These are phyloP conservation scores for Entomobrya multifasciata DNA, from an alignment of 2,888 invertebrate species.

Conservation along the genomic window DNA sequence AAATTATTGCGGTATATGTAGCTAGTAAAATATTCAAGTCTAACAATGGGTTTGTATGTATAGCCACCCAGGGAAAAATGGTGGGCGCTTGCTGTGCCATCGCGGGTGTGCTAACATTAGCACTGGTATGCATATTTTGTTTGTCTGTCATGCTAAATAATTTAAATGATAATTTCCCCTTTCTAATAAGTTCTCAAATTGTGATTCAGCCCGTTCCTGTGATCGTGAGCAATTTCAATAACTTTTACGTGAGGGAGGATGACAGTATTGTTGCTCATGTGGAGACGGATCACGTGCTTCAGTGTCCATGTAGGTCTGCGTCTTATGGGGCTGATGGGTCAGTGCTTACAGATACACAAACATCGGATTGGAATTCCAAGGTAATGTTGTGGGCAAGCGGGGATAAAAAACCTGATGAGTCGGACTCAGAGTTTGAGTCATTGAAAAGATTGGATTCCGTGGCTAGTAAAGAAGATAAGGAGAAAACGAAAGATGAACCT, in stretches of 20 bases:
- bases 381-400: not conserved
- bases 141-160: too few relatives aligned
- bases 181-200: too few relatives aligned
- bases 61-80: conserved; percentile 56
- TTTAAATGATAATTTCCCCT: too few relatives aligned
- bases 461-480: too few relatives aligned
- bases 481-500: too few relatives aligned
- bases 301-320: conserved; percentile 50
- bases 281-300: conserved; percentile 52
- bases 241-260: conserved; percentile 75
- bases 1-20: not conserved
- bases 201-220: conserved; percentile 76
- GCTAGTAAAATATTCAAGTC: not conserved
- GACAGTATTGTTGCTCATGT: conserved; percentile 47
- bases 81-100: conserved; percentile 72
- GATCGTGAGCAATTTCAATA: conserved; percentile 78
- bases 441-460: too few relatives aligned
- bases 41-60: not conserved
- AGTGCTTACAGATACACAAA: not conserved
- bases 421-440: conserved; percentile 53
- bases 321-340: conserved; percentile 23
- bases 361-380: not conserved
- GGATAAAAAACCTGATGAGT: conserved; percentile 21
- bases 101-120: conserved; percentile 70
- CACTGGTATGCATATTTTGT: conserved; percentile 61